Conservation (phyloP, 2,113 vertebrate species). For the Crotalus helleri region DNA sequence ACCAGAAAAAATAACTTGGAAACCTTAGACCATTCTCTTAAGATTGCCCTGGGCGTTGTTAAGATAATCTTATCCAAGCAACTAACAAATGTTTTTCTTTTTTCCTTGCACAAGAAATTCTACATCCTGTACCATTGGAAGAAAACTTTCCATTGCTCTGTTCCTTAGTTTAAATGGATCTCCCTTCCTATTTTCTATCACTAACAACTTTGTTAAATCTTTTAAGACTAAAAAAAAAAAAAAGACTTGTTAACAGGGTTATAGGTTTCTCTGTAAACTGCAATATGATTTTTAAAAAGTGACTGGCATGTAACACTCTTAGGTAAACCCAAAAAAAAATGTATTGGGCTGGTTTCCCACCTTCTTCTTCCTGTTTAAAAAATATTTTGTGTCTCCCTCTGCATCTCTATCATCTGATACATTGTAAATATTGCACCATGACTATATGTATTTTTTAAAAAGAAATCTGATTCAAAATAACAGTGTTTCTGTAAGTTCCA, state of each 20-base stretch:
- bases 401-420: not conserved
- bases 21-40: not conserved
- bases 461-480: not conserved
- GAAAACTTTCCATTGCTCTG: constrained; percentile 46
- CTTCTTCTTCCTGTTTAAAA: not conserved
- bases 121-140: constrained; percentile 23
- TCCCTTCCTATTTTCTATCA: constrained; percentile 63
- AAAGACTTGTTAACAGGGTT: not conserved
- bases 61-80: not conserved
- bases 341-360: not conserved
- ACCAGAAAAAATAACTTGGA: not conserved
- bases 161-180: constrained; percentile 47
- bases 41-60: not conserved
- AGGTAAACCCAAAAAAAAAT: not conserved
- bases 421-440: not conserved
- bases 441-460: not conserved
- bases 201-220: constrained; percentile 25
- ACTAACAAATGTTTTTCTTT: not conserved
- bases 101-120: constrained; percentile 19
- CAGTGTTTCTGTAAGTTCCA: not conserved
- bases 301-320: not conserved
- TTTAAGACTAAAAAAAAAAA: constrained; percentile 27
- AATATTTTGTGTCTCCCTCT: not conserved
- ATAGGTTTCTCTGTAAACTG: not conserved
- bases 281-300: not conserved